These are phyloP conservation scores for Mallateleia sp. DNA, from an alignment of 2,888 invertebrate species.

Conservation along the genomic window DNA sequence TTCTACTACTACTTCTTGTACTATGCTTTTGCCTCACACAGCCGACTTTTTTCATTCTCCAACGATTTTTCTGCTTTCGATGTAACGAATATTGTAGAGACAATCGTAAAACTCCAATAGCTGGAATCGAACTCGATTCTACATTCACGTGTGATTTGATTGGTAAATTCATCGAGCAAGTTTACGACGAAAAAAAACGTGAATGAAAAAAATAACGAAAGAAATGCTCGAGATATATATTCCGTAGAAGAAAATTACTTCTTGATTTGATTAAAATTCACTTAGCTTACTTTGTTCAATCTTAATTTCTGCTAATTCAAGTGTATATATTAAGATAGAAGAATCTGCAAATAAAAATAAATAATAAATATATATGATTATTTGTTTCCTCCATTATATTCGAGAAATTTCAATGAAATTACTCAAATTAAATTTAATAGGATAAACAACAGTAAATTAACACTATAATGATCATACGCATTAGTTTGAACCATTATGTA, in stretches of 20 bases:
- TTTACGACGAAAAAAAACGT: slow-evolving; percentile 40
- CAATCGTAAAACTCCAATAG: slow-evolving; percentile 68
- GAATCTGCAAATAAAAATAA: no score
- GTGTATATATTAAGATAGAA: no score
- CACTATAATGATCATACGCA: no score
- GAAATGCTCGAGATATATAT: slow-evolving; percentile 16
- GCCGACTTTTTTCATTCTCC: slow-evolving; percentile 39
- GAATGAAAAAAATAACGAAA: slow-evolving; percentile 16
- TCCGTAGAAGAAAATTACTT: slow-evolving; percentile 16
- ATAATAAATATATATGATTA: no score
- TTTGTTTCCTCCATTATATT: no score
- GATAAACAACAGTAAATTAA: no score
- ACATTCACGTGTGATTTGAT: slow-evolving; percentile 60
- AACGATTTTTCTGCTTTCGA: slow-evolving; percentile 52
- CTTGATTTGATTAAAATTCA: slow-evolving; percentile 35
- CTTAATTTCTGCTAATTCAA: no score
- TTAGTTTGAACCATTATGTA: no score
- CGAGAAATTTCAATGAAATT: no score
- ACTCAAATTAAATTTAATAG: no score
- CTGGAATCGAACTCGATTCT: slow-evolving; percentile 40
- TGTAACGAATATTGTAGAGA: slow-evolving; percentile 69
- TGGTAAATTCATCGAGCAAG: slow-evolving; percentile 63
- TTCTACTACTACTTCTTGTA: slow-evolving; percentile 38
- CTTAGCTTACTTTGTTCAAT: background rate
- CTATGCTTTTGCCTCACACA: slow-evolving; percentile 40